Conservation (phyloP, 1,140 invertebrate genomes). For the Zaprionus tsacasi region DNA sequence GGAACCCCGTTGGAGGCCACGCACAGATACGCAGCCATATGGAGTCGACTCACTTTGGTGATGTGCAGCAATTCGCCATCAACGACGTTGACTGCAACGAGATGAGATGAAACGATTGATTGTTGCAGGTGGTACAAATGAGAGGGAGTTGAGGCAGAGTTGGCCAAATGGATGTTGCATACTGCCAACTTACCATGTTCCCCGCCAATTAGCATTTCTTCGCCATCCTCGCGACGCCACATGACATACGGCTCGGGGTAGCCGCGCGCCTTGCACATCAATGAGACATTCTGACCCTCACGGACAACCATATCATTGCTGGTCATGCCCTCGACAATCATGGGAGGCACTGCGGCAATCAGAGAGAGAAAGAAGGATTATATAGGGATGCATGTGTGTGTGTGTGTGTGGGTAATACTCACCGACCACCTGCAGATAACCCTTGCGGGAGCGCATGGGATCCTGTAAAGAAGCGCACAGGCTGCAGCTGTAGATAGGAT, state of each 20-base stretch:
- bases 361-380: background rate
- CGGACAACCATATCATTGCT: constrained; percentile 95
- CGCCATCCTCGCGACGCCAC: constrained; percentile 95
- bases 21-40: constrained; percentile 95
- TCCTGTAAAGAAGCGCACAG: constrained; percentile 83
- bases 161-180: background rate
- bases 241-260: constrained; percentile 96
- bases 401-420: constrained; percentile 80
- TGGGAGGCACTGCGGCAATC: constrained; percentile 89
- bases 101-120: background rate
- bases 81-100: constrained; percentile 90
- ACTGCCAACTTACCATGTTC: constrained; percentile 87
- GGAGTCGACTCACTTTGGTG: constrained; percentile 93
- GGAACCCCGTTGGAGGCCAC: constrained; percentile 94
- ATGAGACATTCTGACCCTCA: constrained; percentile 93
- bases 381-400: constrained; percentile 17
- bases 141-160: constrained; percentile 8
- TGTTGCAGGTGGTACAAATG: background rate
- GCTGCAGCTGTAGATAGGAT: background rate
- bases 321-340: constrained; percentile 93
- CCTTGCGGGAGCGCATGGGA: constrained; percentile 92
- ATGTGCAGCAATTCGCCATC: constrained; percentile 94
- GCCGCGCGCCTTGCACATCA: constrained; percentile 94
- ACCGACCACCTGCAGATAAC: constrained; percentile 95
- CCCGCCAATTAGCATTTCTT: constrained; percentile 93